Evolutionary conservation across 2,888 invertebrate genomes (phyloP).

Genomic region (Augiades crinisus): DNA sequence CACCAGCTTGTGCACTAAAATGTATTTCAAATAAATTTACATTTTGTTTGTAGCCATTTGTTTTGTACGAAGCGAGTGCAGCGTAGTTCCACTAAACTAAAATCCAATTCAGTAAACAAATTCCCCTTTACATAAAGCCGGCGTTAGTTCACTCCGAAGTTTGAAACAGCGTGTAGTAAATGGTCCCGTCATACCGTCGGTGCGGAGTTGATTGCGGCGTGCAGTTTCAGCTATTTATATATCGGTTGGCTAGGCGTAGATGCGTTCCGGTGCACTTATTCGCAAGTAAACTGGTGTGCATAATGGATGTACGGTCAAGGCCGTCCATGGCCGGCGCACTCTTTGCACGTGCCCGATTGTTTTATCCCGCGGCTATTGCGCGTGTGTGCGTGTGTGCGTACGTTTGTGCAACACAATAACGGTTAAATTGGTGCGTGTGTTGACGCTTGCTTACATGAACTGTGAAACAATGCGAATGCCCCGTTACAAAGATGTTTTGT

Average conservation of each 20-base stretch:
- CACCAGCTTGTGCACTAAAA: not conserved
- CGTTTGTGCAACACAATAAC: slow-evolving; percentile 24
- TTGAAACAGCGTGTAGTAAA: slow-evolving; percentile 22
- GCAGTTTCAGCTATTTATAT: slow-evolving; percentile 32
- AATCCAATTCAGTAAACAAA: slow-evolving; percentile 25
- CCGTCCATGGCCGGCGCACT: slow-evolving; percentile 58
- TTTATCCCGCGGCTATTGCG: slow-evolving; percentile 45
- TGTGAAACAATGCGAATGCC: slow-evolving; percentile 20
- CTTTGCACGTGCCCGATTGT: slow-evolving; percentile 68
- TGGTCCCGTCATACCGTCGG: slow-evolving; percentile 18
- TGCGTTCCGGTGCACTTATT: slow-evolving; percentile 71
- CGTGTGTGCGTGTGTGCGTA: slow-evolving; percentile 36
- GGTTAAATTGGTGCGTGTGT: slow-evolving; percentile 21
- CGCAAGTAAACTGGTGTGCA: slow-evolving; percentile 73
- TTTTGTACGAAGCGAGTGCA: slow-evolving; percentile 20
- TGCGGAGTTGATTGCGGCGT: slow-evolving; percentile 27
- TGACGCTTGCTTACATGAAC: slow-evolving; percentile 13
- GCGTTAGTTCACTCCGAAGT: slow-evolving; percentile 21
- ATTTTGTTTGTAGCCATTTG: slow-evolving; percentile 19
- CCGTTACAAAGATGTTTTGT: slow-evolving; percentile 25
- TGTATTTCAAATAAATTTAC: slow-evolving; percentile 8
- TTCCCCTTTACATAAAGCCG: slow-evolving; percentile 17
- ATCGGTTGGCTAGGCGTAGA: slow-evolving; percentile 37
- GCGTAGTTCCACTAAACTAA: slow-evolving; percentile 22
- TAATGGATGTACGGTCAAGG: slow-evolving; percentile 79